Evolutionary conservation across 2,888 invertebrate species (phyloP), one percentile per base, ranked within the genome.

Genomic region (Zele albiditarsus): DNA sequence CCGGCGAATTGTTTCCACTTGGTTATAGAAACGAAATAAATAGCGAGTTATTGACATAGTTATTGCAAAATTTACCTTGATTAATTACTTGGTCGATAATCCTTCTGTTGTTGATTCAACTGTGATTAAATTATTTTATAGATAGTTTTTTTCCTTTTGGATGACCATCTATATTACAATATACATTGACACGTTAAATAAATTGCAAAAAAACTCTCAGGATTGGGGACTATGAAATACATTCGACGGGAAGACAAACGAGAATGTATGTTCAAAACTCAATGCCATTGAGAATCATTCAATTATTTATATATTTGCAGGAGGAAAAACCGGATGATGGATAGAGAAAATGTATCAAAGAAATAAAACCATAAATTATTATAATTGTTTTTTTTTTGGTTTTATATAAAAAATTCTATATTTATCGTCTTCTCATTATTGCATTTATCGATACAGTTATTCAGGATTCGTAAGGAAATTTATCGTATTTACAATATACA

Each of bases 401-500:
- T 60, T 60, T 60, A 27, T 60, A 60, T 28, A 25, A 60, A 27
- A 60, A 60, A 60, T 28, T 60, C 60, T 28, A 60, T 60, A 27
- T 60, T 60, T 28, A 16, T 60, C 27, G 10, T 60, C 28, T 27
- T 60, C 28, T 60, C 60, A 63, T 63, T 63, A 63, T 63, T 63
- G 63, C 63, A 63, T 53, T 23, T 28, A 63, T 20, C 33, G 16
- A 63, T 33, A 63, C 63, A 31, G 63, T 63, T 60, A 12, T 60
- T 60, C 28, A 60, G 25, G 25, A 60, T 60, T 60, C 60, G 33
- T 63, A 63, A n/a, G 63, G 33, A 38, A 33, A 33, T 63, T 31
- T 12, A 63, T 63, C 23, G 31, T 69, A 69, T 69, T 69, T 69
- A 69, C 68, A 69, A 57, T 28, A 57, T 69, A 69, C 14, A 68